Percentiles rank a stretch among this genome's conserved stretches.
These are phyloP conservation scores for Setipinna tenuifilis DNA, from an alignment of 2,797 vertebrate species.

Conservation along the genomic window DNA sequence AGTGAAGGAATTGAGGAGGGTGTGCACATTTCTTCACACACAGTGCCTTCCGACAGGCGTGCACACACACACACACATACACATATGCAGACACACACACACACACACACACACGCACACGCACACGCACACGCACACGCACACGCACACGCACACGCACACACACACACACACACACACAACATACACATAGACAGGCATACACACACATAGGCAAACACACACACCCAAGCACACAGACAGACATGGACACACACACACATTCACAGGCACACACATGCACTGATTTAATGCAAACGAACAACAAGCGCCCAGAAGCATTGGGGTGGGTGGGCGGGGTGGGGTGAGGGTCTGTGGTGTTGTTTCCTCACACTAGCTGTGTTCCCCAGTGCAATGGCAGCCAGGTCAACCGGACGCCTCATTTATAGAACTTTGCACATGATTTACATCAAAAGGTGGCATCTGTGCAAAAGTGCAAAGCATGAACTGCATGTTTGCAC, in stretches of 20 bases:
- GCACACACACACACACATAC: not conserved
- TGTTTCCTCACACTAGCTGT: too few species aligned
- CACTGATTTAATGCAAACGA: not conserved
- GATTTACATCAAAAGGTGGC: too few species aligned
- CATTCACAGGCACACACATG: slow-evolving; percentile 29
- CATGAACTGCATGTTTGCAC: too few species aligned
- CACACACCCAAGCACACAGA: slow-evolving; percentile 29
- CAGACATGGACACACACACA: slow-evolving; percentile 34
- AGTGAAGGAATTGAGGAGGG: slow-evolving; percentile 74
- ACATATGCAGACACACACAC: slow-evolving; percentile 13
- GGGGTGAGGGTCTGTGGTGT: too few species aligned
- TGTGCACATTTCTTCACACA: slow-evolving; percentile 54
- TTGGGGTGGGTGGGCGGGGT: not conserved
- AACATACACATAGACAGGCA: not conserved
- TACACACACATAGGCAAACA: slow-evolving; percentile 28
- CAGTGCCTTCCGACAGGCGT: slow-evolving; percentile 57
- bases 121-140: not conserved
- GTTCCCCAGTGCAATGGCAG: too few species aligned
- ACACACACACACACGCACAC: not conserved
- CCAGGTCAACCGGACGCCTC: too few species aligned
- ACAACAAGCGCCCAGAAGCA: not conserved
- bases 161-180: slow-evolving; percentile 43
- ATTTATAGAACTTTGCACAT: too few species aligned
- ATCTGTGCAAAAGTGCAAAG: too few species aligned
- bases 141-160: slow-evolving; percentile 29